Base-by-base conservation (phyloP, 2,888 invertebrate species). In the Mechanitis messenoides region DNA sequence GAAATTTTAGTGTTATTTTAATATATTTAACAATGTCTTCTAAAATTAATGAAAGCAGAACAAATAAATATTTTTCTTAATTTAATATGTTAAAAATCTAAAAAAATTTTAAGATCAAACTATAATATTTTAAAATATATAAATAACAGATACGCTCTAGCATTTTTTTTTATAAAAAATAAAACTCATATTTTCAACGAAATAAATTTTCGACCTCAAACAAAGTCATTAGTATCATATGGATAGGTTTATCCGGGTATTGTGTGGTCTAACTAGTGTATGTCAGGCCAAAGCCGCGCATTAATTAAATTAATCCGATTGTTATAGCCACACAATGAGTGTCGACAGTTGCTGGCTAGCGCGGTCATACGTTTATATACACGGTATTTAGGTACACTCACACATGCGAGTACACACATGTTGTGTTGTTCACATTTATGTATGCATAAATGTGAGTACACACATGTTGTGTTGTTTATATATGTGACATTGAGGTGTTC, bases 301-400 rank as follows among this genome's bases (percentile, higher is more conserved):
- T 62, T 75, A 78, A 78, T 77, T 72, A 66, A 75, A 74, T 78
- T 72, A 75, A 72, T 75, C 67, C 69, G 72, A 71, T 72, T 74
- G 71, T 73, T 73, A 70, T 71, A 62, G 67, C 66, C 60, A 64
- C 65, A 68, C 64, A 67, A 63, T 69, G 69, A 72, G 68, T 66
- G 68, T 63, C 60, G 69, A 68, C 68, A 69, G 71, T 67, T 45
- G 50, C 35, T 20, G 47, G 11, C 56, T 38, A 59, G 55, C 55
- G 53, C 42, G 42, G 11, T 42, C 42, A 42, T 42, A 42, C 42
- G 42, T 42, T 3, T 42, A 50, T 50, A 31, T 31, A 50, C 31
- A 50, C 6, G 31, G 9, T 31, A 50, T 31, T 31, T 31, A 50
- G 9, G 9, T 11, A 6, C 50, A n/a, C 50, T 9, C 50, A 50